Base-by-base conservation (phyloP, 1,140 invertebrate species). In the Trachelipus rathkii region DNA sequence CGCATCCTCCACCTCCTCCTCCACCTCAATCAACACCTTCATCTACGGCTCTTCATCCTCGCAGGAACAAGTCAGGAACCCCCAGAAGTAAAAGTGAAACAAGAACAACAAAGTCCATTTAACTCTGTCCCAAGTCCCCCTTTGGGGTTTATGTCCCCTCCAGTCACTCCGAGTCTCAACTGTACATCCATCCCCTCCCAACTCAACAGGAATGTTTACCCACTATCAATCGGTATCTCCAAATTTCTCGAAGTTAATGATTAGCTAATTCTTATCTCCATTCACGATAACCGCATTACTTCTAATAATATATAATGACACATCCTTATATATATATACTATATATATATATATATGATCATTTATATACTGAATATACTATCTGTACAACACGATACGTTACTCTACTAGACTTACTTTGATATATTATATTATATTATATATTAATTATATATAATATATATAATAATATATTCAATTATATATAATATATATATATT, bases 231-330 rank as follows among this genome's bases (percentile, higher is more conserved):
- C 78, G 6, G 50, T 13, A 45, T 13, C 78, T 21, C 21, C 78
- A 1, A 77, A 74, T 72, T 79, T 76, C 44, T 33, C 77, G 21
- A 79, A 79, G 72, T 46, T 79, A 11, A 79, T 79, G 78, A 79
- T 79, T 50, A 77, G 78, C 46, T 77, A 79, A 60, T 19, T 60
- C 19, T 60, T 60, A 6, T 33, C 1, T 33, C 33, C 33, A 33
- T 33, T n/a, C 33, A 33, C 33, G 33, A 33, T 33, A 33, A 33
- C 33, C 33, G 33, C 33, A 33, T 33, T 33, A 33, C 33, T 33
- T 33, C 33, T 33, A 33, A 33, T 33, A 33, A 33, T 33, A 60
- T 60, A 60, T 60, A 60, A 3, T 13, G 8, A 15, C 50, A 60
- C 50, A 8, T 60, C 50, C 50, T 60, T 60, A 19, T 13, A 60